Base-by-base conservation (phyloP, 2,113 vertebrate species). In the Hirundichthys speculiger region DNA sequence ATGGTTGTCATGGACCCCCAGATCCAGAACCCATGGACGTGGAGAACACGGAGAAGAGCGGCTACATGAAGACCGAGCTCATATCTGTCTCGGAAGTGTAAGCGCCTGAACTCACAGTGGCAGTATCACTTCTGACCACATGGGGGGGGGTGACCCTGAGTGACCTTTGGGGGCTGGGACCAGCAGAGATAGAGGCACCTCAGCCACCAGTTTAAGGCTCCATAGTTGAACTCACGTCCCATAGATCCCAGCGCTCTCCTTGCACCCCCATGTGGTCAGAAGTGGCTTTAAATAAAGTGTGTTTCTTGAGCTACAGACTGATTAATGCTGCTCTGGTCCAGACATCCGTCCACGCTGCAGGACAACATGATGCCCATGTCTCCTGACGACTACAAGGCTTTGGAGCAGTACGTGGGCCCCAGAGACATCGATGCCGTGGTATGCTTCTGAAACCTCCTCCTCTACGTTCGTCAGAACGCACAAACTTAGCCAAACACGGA, bases 31-130 rank as follows among this genome's bases (percentile, higher is more conserved):
- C 96, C 0, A 98, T 98, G 97, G 96, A 98, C 60, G 88, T 96
- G 39, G 96, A 96, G 49, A 86, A 90, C 60, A 87, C 87, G 1
- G 90, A 90, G 45, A 92, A 88, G 65, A 92, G 82, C 0, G 95
- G 95, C 63, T 99, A 98, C 87, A 98, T 99, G 91, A 97, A 94
- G 89, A 99, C 97, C 0, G 96, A 96, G 63, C 90, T 99, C 85
- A 99, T 99, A 67, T 98, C 97, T 0, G 94, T 99, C 41, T 99
- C 98, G 27, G 95, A 98, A 95, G 95, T 98, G 98, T 99, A 91
- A 96, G 97, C 92, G 13, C 7, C 19, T n/a, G n/a, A n/a, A 18
- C n/a, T 9, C 2, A 34, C 19, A 13, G 18, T 18, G 15, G n/a
- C 18, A 19, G 9, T 45, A 19, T 18, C 18, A 15, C n/a, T 10